Base-by-base conservation (phyloP, 2,888 invertebrate genomes). In the Stomorhina lunata region DNA sequence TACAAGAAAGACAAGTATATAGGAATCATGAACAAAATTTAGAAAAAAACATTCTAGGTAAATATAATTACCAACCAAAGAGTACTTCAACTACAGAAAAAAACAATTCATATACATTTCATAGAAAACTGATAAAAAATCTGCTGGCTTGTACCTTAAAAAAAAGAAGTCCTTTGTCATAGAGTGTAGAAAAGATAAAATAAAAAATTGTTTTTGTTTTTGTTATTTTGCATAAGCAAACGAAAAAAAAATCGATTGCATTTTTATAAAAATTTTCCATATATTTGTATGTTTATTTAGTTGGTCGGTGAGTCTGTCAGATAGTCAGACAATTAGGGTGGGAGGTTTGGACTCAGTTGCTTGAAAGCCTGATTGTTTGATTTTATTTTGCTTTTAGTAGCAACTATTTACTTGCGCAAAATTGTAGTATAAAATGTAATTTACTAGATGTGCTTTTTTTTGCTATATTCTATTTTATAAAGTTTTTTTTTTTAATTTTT, bases 61-160 rank as follows among this genome's bases (percentile, higher is more conserved):
- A 83, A 80, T 77, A 72, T 72, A 77, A 83, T 80, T 80, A 77
- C 12, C 57, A 57, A 61, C 55, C n/a, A 68, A 72, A 80, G 53
- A 65, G 80, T 50, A 32, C 78, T 78, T 73, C 34, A 73, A 55
- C 29, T 78, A 61, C 25, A 68, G n/a, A 63, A 10, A 69, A 61
- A 63, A 80, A 73, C 10, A 37, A 27, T 29, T 1, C n/a, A n/a
- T 12, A 55, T 34, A 40, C 12, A 57, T 5, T 27, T 37, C 20
- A 55, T 15, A 55, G n/a, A 71, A n/a, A n/a, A n/a, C n/a, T n/a
- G n/a, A n/a, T n/a, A n/a, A 48, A 66, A 34, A 45, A 55, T 43
- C 57, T 20, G 32, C 57, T 45, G 4, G 27, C 48, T 53, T 29
- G 40, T 27, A 43, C 29, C 40, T 34, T 9, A 32, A 43, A 48